These are phyloP conservation scores for Gavialis gangeticus DNA, from an alignment of 2,113 vertebrate genomes.

Conservation along the genomic window DNA sequence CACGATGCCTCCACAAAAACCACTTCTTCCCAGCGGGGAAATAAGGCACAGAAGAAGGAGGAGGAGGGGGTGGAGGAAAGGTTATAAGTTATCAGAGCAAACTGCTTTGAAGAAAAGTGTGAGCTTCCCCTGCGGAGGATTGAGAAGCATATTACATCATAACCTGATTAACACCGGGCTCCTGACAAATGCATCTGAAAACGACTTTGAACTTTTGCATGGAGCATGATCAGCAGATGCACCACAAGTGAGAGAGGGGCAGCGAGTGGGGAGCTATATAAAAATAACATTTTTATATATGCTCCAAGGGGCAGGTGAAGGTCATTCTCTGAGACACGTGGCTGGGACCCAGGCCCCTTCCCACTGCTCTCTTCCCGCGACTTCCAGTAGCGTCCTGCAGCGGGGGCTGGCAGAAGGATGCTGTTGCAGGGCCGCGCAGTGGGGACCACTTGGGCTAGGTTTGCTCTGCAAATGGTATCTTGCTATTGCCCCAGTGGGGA, in stretches of 20 bases:
- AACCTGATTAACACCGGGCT: slow-evolving; percentile 77
- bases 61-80: background rate
- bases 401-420: background rate
- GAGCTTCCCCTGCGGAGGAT: slow-evolving; percentile 73
- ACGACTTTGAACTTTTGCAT: slow-evolving; percentile 78
- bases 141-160: slow-evolving; percentile 66
- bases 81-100: slow-evolving; percentile 59
- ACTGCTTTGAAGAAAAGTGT: slow-evolving; percentile 79
- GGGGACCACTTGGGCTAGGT: background rate
- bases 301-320: background rate
- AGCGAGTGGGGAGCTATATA: background rate
- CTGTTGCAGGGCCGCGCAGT: background rate
- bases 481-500: background rate
- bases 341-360: background rate
- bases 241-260: background rate
- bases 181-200: slow-evolving; percentile 76
- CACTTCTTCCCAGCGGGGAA: background rate
- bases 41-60: background rate
- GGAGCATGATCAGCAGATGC: slow-evolving; percentile 68
- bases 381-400: background rate
- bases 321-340: background rate
- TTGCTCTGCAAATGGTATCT: no score
- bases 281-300: background rate
- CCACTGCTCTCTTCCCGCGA: background rate
- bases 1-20: background rate